Evolutionary conservation across 2,888 invertebrate genomes (phyloP).

Genomic region (Apodemia duryi): DNA sequence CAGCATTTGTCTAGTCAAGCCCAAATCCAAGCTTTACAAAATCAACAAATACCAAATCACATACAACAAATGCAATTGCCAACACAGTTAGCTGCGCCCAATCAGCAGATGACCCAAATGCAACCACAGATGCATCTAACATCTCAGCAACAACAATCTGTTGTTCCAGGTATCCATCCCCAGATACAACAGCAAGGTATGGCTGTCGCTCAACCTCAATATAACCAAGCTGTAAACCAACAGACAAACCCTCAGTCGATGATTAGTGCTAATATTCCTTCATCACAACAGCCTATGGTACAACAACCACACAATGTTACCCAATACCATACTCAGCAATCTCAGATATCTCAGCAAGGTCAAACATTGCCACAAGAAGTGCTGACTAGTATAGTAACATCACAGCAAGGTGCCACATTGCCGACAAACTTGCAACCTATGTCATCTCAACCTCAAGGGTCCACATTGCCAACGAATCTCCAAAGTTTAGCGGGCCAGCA

Average conservation of each 20-base stretch:
- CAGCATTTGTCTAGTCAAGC: slow-evolving; percentile 74
- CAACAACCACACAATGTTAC: slow-evolving; percentile 72
- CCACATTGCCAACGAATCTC: slow-evolving; percentile 80
- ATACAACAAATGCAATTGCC: slow-evolving; percentile 77
- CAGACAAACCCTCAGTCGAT: slow-evolving; percentile 65
- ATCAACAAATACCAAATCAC: slow-evolving; percentile 77
- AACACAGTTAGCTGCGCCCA: slow-evolving; percentile 60
- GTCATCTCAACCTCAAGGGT: slow-evolving; percentile 75
- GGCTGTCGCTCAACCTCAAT: slow-evolving; percentile 74
- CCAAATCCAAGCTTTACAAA: slow-evolving; percentile 73
- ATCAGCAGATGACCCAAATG: slow-evolving; percentile 74
- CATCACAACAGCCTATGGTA: slow-evolving; percentile 71
- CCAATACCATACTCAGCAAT: slow-evolving; percentile 72
- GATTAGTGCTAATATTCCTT: slow-evolving; percentile 66
- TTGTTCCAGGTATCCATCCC: slow-evolving; percentile 72
- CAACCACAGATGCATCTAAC: slow-evolving; percentile 74
- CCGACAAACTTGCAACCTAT: slow-evolving; percentile 67
- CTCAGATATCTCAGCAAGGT: slow-evolving; percentile 71
- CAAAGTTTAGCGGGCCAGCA: slow-evolving; percentile 74
- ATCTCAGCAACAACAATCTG: slow-evolving; percentile 71
- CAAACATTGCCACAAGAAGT: slow-evolving; percentile 73
- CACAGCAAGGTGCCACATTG: slow-evolving; percentile 71
- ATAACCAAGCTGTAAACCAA: slow-evolving; percentile 73
- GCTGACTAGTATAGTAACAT: slow-evolving; percentile 70
- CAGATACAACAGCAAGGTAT: slow-evolving; percentile 72